A percentile compares a stretch with the other conserved stretches of the same genome.
Conservation (phyloP, 2,888 invertebrate genomes). For the Orchesellides sinensis region DNA sequence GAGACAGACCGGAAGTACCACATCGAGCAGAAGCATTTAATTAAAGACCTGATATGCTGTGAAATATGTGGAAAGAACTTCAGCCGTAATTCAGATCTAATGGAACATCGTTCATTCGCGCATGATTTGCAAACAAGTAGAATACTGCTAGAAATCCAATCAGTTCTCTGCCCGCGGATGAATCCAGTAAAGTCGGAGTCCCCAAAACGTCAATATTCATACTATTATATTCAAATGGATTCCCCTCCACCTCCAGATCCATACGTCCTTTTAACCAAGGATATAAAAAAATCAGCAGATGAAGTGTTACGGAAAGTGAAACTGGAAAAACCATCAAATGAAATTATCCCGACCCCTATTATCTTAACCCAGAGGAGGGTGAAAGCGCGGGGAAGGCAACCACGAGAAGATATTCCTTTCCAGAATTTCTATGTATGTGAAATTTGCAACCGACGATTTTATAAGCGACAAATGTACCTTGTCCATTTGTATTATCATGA, state of each 20-base stretch:
- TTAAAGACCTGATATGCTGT: background rate
- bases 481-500: background rate
- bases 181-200: too few species aligned
- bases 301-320: background rate
- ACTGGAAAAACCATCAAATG: background rate
- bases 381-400: background rate
- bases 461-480: conserved; percentile 14
- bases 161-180: background rate
- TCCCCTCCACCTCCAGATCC: conserved; percentile 24
- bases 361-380: background rate
- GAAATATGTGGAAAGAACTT: conserved; percentile 21
- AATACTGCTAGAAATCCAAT: background rate
- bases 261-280: conserved; percentile 19
- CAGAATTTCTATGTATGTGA: conserved; percentile 39
- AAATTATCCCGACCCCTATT: background rate
- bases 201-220: too few species aligned
- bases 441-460: conserved; percentile 7
- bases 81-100: background rate
- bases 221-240: conserved; percentile 12
- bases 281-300: conserved; percentile 11
- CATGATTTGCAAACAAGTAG: background rate
- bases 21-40: conserved; percentile 4
- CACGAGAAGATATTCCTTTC: conserved; percentile 29
- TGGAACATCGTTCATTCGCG: background rate
- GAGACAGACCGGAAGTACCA: conserved; percentile 9